Base-by-base conservation (phyloP, 2,797 vertebrate genomes). In the Pogoniulus pusillus region DNA sequence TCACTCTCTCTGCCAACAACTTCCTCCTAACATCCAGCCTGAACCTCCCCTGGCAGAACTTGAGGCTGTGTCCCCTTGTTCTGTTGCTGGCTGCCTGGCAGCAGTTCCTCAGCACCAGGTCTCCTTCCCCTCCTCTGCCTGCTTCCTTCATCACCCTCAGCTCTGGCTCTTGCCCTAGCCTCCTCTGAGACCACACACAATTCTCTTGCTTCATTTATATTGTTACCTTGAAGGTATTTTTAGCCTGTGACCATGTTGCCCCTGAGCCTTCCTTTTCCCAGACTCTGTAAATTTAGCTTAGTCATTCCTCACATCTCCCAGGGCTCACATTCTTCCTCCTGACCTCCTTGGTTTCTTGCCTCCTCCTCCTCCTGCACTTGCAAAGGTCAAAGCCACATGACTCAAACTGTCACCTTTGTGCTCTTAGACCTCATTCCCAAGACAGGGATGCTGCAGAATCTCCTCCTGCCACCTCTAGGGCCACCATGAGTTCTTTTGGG, bases 181-280 rank as follows among this genome's bases (percentile, higher is more conserved):
- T 93, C 90, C 83, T 87, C 12, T 12, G 83, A 88, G 93, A 62
- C 73, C 65, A 59, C 1, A 0, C 15, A 5, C 47, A 77, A 91
- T 90, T 95, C 91, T 84, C 82, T 84, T 68, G 49, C 87, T 93
- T 93, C 93, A 77, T 95, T 96, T 94, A 72, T 30, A 12, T 34
- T 24, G 39, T 77, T 95, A 94, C 93, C 93, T 94, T 92, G 89
- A 89, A 90, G 76, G 70, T 94, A 96, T 95, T 95, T 95, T 96
- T 94, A 96, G 91, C 84, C 87, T 13, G 1, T 91, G 89, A 73
- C 87, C 91, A 91, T 0, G n/a, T 54, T 87, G 89, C 90, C 89
- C 94, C 94, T 53, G 84, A 85, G 68, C 76, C 83, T 90, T 79
- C 70, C 82, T 93, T 85, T 93, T 65, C 77, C 78, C 66, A 83